Conservation (phyloP, 2,888 invertebrate genomes). For the Tetragonisca angustula region DNA sequence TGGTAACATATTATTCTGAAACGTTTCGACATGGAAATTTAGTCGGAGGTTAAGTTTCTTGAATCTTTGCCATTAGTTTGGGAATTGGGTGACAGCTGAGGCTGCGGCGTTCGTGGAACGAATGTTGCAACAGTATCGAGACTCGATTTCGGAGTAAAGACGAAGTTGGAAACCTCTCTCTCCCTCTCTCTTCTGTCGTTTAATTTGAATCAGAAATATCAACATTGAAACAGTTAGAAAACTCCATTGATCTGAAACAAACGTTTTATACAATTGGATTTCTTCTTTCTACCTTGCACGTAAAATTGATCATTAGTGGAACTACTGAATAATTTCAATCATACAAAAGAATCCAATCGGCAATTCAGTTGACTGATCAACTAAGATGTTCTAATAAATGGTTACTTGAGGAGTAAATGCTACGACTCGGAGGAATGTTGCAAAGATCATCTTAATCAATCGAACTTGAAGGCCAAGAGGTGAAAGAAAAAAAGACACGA, state of each 20-base stretch:
- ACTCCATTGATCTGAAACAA: neutral
- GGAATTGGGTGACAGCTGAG: neutral
- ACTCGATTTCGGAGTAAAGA: neutral
- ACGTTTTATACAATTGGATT: too few relatives aligned
- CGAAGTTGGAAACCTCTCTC: neutral
- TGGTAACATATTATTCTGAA: neutral
- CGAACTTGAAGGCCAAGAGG: neutral
- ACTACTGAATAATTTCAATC: neutral
- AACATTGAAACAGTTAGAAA: neutral
- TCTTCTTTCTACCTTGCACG: too few relatives aligned
- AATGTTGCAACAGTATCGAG: neutral
- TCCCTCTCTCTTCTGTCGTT: neutral
- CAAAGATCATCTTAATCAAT: neutral
- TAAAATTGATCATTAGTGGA: too few relatives aligned
- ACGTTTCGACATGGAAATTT: neutral
- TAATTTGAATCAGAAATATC: neutral
- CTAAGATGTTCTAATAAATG: neutral
- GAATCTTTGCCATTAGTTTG: slow-evolving; percentile 9
- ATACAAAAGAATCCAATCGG: neutral
- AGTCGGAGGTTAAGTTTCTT: neutral
- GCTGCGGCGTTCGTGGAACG: neutral
- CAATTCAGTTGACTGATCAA: neutral
- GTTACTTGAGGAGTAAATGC: neutral
- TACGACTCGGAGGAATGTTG: neutral
- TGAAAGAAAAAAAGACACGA: neutral